These are phyloP conservation scores for Tragopan temminckii DNA, from an alignment of 2,797 vertebrate genomes.

Conservation along the genomic window DNA sequence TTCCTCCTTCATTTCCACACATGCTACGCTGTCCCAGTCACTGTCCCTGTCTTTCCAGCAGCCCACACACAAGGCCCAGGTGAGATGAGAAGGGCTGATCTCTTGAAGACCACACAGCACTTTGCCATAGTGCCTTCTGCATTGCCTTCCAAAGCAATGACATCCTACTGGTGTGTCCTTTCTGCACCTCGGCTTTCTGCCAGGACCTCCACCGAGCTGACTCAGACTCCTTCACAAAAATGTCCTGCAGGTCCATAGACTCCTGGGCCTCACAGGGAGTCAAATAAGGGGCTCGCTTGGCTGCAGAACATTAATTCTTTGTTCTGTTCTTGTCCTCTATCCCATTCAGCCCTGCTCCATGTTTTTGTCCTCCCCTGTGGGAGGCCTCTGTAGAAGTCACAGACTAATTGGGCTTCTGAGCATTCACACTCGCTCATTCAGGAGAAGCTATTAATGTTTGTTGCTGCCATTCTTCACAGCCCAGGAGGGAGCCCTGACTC, in stretches of 20 bases:
- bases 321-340: not conserved
- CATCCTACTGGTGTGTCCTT: not conserved
- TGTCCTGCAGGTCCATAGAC: not conserved
- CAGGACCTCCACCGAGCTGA: not conserved
- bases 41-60: not conserved
- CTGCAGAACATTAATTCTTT: not conserved
- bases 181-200: not conserved
- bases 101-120: not conserved
- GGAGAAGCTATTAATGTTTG: not conserved
- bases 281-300: accelerated
- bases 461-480: accelerated
- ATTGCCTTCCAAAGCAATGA: not conserved
- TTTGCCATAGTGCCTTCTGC: not conserved
- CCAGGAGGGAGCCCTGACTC: not conserved
- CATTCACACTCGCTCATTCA: not conserved
- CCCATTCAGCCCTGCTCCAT: not conserved
- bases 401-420: not conserved
- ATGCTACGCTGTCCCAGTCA: accelerated
- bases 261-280: not conserved
- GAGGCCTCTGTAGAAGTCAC: not conserved
- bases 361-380: not conserved
- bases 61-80: not conserved
- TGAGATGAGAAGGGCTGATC: not conserved
- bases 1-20: not conserved
- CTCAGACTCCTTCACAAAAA: not conserved